These are phyloP conservation scores for Agrilus planipennis DNA, from an alignment of 1,140 invertebrate species.

Conservation along the genomic window DNA sequence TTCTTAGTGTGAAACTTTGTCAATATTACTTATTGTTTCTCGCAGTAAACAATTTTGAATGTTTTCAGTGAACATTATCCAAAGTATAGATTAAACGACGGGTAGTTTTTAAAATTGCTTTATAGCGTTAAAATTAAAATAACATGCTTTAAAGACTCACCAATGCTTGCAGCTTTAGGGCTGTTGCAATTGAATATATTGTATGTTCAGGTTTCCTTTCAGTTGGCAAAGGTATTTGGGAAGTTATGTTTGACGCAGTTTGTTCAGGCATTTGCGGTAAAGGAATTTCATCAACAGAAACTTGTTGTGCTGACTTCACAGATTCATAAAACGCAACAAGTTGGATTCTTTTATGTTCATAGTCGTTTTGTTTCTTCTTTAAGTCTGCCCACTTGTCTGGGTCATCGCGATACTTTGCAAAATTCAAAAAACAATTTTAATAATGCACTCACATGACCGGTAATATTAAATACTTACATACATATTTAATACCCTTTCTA, in stretches of 20 bases:
- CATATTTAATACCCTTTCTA: slow-evolving; percentile 86
- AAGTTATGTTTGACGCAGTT: slow-evolving; percentile 34
- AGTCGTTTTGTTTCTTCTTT: slow-evolving; percentile 82
- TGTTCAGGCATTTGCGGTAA: slow-evolving; percentile 52
- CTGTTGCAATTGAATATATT: slow-evolving; percentile 33
- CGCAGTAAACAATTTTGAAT: no score
- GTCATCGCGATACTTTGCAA: slow-evolving; percentile 92
- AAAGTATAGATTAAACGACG: no score
- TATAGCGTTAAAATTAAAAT: no score
- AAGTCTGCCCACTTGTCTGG: slow-evolving; percentile 86
- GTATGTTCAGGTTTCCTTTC: slow-evolving; percentile 33
- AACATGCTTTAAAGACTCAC: slow-evolving; percentile 17
- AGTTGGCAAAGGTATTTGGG: slow-evolving; percentile 66
- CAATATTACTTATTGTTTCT: no score
- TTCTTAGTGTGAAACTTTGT: no score
- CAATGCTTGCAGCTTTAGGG: slow-evolving; percentile 29
- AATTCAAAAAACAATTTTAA: slow-evolving; percentile 19
- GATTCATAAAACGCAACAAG: slow-evolving; percentile 89
- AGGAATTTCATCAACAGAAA: slow-evolving; percentile 94
- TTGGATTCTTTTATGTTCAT: slow-evolving; percentile 78
- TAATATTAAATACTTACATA: slow-evolving; percentile 98
- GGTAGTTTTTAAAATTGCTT: no score
- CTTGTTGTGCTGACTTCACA: slow-evolving; percentile 87
- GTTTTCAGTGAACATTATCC: no score
- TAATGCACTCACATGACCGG: not conserved